Percentiles rank a stretch among this genome's conserved stretches.
These are phyloP conservation scores for Ptyas mucosa DNA, from an alignment of 2,113 vertebrate genomes.

Conservation along the genomic window DNA sequence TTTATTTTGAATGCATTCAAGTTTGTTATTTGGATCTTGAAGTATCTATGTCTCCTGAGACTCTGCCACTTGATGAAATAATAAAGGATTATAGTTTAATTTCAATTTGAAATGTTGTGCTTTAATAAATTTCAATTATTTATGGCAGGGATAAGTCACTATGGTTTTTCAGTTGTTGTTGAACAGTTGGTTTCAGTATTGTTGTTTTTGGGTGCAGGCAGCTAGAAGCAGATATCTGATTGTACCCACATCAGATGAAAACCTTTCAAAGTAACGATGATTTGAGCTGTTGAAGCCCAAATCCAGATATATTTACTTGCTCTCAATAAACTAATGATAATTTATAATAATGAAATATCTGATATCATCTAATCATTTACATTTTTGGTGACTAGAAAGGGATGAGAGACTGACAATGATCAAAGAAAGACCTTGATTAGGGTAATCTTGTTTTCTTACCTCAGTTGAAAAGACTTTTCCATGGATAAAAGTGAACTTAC, in stretches of 20 bases:
- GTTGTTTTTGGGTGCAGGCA: not conserved
- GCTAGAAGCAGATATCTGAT: not conserved
- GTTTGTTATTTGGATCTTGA: not conserved
- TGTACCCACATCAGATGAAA: not conserved
- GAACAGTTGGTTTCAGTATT: not conserved
- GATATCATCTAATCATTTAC: conserved; percentile 20
- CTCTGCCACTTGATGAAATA: not conserved
- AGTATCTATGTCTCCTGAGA: not conserved
- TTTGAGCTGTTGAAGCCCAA: not conserved
- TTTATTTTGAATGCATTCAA: not conserved
- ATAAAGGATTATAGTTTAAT: not conserved
- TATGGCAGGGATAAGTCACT: not conserved
- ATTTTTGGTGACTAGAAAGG: conserved; percentile 45
- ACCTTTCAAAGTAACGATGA: not conserved
- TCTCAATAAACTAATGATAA: not conserved
- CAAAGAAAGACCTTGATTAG: conserved; percentile 51
- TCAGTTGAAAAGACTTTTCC: not conserved
- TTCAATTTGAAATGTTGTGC: not conserved
- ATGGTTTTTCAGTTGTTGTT: not conserved
- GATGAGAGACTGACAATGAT: conserved; percentile 29
- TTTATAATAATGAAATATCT: not conserved
- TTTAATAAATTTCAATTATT: not conserved
- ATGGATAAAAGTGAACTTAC: conserved; percentile 35
- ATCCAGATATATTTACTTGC: conserved; percentile 6
- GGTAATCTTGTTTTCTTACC: conserved; percentile 12